Evolutionary conservation across 1,140 invertebrate genomes (phyloP), one percentile per base, ranked within the genome.

Genomic region (Macrobrachium nipponense): DNA sequence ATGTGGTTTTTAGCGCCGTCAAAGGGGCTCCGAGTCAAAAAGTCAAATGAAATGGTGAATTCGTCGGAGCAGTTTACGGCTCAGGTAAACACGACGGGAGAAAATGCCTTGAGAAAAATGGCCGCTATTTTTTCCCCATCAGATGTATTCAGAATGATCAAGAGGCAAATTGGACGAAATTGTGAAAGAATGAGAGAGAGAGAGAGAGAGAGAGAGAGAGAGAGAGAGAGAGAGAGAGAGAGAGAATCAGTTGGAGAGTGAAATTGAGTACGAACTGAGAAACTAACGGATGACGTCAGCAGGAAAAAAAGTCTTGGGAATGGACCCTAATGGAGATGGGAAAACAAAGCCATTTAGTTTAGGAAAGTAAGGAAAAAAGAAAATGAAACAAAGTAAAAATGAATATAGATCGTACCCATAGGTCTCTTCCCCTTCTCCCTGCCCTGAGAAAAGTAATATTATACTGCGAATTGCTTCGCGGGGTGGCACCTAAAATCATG

Each of bases 31-130:
- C 68, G 36, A 70, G 36, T 23, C 15, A 23, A 70, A 70, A 70
- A 70, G 68, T 27, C 18, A 70, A 70, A 70, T 70, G 68, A 70
- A 70, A 70, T 70, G 68, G 68, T 70, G 68, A 70, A 70, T 70
- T 70, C 68, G 68, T 70, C 68, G 68, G 68, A 70, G 68, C 68
- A 70, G 68, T 70, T 70, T 70, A 70, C 68, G 36, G 68, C 68
- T 43, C 68, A 43, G 68, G 36, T 70, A 70, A 70, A 23, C 68
- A 70, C 68, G 68, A 70, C 23, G 36, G 68, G 20, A 70, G 15
- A 70, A 70, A 70, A 70, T 70, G 68, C 68, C 23, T 5, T 14
- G 12, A 43, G 20, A 70, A 70, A 70, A 70, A 23, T 70, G 7
- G 51, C 51, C 51, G 20, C 20, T 70, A 23, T 70, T 43, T 27